Percentiles rank a stretch among this genome's conserved stretches.
Evolutionary conservation across 2,888 invertebrate species (phyloP).

Genomic region (Gibbula magus): DNA sequence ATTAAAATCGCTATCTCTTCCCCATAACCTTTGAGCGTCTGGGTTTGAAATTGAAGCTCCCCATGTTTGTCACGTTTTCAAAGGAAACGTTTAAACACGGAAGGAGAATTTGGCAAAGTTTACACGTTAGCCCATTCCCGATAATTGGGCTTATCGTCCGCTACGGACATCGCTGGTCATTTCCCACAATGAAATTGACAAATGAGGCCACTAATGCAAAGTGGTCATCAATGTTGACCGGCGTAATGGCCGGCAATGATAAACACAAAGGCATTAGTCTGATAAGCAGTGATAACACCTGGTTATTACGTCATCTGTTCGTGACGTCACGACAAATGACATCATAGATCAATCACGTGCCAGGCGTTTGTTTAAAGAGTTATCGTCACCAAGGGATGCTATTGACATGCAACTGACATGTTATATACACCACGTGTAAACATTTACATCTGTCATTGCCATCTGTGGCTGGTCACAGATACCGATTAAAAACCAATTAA

Average conservation of each 20-base stretch:
- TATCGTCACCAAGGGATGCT: neutral
- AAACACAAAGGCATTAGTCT: neutral
- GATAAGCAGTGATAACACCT: neutral
- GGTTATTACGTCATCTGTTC: neutral
- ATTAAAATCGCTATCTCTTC: neutral
- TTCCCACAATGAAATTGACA: conserved; percentile 15
- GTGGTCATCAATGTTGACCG: neutral
- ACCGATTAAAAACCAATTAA: no score
- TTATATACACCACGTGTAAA: no score
- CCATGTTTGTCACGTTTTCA: neutral
- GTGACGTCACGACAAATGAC: neutral
- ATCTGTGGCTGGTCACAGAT: no score
- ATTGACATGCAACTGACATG: no score
- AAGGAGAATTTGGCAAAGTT: neutral
- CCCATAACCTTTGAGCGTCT: neutral
- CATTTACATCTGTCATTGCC: no score
- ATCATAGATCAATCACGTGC: neutral
- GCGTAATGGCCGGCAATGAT: neutral
- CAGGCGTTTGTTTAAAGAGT: neutral
- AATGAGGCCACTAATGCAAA: neutral
- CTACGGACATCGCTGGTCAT: neutral
- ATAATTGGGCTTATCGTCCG: neutral
- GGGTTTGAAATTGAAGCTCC: neutral
- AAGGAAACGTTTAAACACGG: neutral
- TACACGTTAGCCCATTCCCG: neutral